Evolutionary conservation across 2,797 vertebrate genomes (phyloP).

Genomic region (Esox masquinongy): DNA sequence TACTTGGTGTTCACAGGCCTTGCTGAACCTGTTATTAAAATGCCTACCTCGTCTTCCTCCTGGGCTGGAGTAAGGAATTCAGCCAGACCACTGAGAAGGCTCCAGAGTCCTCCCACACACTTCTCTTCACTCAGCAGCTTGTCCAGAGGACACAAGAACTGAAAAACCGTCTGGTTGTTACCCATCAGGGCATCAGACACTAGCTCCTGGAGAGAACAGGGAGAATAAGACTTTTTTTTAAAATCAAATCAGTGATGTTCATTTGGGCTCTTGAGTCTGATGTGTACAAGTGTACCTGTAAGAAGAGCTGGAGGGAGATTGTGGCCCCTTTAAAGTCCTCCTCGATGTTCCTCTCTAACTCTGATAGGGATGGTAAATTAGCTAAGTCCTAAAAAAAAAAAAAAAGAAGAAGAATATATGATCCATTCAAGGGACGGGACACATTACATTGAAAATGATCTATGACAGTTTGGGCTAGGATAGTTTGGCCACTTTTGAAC

Average conservation of each 20-base stretch:
- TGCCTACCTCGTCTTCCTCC: conserved; percentile 74
- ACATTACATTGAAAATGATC: not conserved
- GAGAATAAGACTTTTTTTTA: not conserved
- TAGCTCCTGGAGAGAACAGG: conserved; percentile 58
- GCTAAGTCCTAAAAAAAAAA: conserved; percentile 58
- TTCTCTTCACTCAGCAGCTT: conserved; percentile 69
- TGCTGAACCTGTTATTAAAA: not conserved
- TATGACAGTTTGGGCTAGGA: not conserved
- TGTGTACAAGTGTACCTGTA: conserved; percentile 64
- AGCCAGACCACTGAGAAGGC: conserved; percentile 71
- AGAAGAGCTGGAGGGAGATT: conserved; percentile 62
- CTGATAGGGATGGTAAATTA: conserved; percentile 52
- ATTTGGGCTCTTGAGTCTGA: not conserved
- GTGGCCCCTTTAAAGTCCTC: conserved; percentile 49
- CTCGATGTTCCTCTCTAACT: conserved; percentile 48
- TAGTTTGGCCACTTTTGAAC: no score
- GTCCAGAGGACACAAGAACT: conserved; percentile 75
- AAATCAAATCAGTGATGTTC: not conserved
- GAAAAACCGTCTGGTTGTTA: conserved; percentile 71
- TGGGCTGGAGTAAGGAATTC: conserved; percentile 70
- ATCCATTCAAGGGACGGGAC: not conserved
- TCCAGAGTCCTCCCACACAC: conserved; percentile 68
- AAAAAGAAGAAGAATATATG: no score
- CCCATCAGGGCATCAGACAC: conserved; percentile 64
- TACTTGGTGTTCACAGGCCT: not conserved